These are phyloP conservation scores for Periophthalmodon schlosseri DNA, from an alignment of 2,113 vertebrate species.

Conservation along the genomic window DNA sequence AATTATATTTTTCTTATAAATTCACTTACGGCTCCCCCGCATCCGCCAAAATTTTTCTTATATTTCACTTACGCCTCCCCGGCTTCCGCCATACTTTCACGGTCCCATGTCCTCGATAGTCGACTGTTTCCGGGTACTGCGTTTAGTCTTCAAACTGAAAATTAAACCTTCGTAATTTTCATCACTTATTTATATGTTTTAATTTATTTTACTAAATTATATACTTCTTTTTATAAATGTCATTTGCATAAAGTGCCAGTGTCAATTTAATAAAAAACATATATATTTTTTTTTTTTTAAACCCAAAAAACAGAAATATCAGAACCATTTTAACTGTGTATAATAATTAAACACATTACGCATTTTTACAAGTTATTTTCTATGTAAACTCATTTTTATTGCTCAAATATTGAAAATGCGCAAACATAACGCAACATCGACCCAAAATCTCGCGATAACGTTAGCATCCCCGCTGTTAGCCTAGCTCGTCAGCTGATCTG, in stretches of 20 bases:
- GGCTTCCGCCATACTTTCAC: conserved; percentile 94
- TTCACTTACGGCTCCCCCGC: conserved; percentile 93
- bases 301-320: background rate
- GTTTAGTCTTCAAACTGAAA: conserved; percentile 24
- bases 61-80: conserved; percentile 92
- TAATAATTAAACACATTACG: background rate
- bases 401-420: background rate
- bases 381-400: background rate
- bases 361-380: background rate
- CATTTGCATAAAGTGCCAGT: background rate
- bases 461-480: background rate
- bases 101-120: conserved; percentile 77
- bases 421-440: background rate
- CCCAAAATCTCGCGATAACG: conserved; percentile 36
- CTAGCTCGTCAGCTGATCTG: conserved; percentile 57
- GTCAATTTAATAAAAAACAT: background rate
- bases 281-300: background rate
- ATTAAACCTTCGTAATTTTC: background rate
- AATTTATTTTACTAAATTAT: background rate
- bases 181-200: background rate
- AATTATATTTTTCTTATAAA: conserved; percentile 41
- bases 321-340: too few relatives aligned
- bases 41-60: conserved; percentile 87
- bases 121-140: conserved; percentile 26
- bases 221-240: background rate